Base-by-base conservation (phyloP, 2,113 vertebrate species). In the Tachuris rubrigastra region DNA sequence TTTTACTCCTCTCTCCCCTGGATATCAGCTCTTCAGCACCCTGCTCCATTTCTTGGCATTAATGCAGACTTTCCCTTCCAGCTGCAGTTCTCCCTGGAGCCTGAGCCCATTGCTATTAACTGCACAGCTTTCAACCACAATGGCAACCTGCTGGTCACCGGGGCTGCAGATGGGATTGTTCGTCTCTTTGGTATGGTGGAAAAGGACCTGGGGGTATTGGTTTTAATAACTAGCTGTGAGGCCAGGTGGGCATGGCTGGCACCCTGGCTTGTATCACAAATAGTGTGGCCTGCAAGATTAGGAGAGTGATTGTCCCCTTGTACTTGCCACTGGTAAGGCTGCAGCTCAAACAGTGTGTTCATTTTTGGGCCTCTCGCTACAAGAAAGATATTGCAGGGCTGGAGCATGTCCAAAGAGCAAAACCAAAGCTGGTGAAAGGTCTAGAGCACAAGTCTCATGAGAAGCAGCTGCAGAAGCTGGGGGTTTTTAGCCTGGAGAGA, bases 91-190 rank as follows among this genome's bases (percentile, higher is more conserved):
- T 99, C 98, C 21, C 87, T 99, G 93, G 99, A 99, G 82, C 99
- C 99, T 2, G 98, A 98, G 35, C 99, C 99, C 21, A 98, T 99
- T 49, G 99, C 99, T 60, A 96, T 99, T 84, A 99, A 99, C 97
- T 99, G 99, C 97, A 99, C 99, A 1, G 98, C 99, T 41, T 99
- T 99, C 97, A 99, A 99, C 86, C 99, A 99, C 98, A 99, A 99
- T 0, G 99, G 99, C 27, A 99, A 99, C 98, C 97, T 99, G 94
- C 97, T 99, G 96, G 99, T 99, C 93, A 99, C 99, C 0, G 99
- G 99, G 53, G 99, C 99, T 6, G 99, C 99, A 1, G 99, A 99
- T 14, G 99, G 99, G 1, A 95, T 99, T 77, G 99, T 99, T 95
- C 97, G 99, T 55, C 98, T 99, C 75, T 99, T 99, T 41, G 99